phyloP scores from a whole-genome alignment of 2,797 vertebrate species.

The Muscicapa comitata region DNA sequence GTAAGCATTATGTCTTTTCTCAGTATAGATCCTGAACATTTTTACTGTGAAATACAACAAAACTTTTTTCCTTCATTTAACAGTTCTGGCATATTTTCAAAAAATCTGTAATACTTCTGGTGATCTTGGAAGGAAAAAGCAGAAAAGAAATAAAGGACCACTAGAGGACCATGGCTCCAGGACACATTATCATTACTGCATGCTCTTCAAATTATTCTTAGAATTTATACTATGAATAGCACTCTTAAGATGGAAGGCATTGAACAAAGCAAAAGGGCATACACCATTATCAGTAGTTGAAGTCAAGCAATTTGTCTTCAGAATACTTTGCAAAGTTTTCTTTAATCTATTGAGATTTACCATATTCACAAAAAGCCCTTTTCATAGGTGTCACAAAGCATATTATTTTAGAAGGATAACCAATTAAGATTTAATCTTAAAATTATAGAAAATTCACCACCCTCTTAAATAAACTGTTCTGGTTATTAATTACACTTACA shows the following conservation, averaged over 20 bases:
- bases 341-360: slow-evolving; percentile 7
- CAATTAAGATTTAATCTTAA: slow-evolving; percentile 57
- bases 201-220: not conserved
- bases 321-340: slow-evolving; percentile 66
- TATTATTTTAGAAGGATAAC: slow-evolving; percentile 6
- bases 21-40: not conserved
- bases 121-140: not conserved
- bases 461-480: slow-evolving; percentile 21
- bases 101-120: not conserved
- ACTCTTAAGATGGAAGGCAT: not conserved
- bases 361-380: not conserved
- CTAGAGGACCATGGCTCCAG: not conserved
- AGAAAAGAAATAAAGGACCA: not conserved
- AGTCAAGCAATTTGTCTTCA: slow-evolving; percentile 50
- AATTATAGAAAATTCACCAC: slow-evolving; percentile 4
- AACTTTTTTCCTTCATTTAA: not conserved
- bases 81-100: not conserved
- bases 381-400: slow-evolving; percentile 10
- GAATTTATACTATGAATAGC: not conserved
- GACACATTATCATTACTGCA: not conserved
- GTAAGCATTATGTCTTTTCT: not conserved
- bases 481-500: slow-evolving; percentile 32
- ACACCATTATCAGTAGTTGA: not conserved
- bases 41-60: not conserved
- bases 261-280: slow-evolving; percentile 1